Conservation (phyloP, 2,113 vertebrate species). For the Petrocephalus zakoni region DNA sequence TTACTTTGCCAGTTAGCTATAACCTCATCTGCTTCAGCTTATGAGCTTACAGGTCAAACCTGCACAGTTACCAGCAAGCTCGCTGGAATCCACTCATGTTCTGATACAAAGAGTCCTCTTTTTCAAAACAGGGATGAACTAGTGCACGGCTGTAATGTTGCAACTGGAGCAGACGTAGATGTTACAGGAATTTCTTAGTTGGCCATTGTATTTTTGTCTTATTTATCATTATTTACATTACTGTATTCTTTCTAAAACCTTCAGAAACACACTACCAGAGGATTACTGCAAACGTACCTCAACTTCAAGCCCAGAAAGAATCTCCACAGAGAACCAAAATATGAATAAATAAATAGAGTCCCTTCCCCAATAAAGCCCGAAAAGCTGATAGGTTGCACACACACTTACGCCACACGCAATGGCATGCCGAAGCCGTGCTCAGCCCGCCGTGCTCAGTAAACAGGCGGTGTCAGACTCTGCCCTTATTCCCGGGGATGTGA, state of each 20-base stretch:
- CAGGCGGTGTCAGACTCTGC: neutral
- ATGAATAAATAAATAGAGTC: too few species aligned
- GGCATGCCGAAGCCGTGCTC: neutral
- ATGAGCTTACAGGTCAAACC: neutral
- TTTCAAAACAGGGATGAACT: neutral
- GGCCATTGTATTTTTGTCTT: neutral
- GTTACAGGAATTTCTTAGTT: neutral
- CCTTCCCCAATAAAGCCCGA: neutral
- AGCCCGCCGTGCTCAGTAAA: neutral
- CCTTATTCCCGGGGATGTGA: neutral
- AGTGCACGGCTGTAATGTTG: neutral
- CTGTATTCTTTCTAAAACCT: neutral
- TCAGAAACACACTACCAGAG: neutral
- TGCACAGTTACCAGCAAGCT: neutral
- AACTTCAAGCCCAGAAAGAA: neutral
- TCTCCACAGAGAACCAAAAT: too few species aligned
- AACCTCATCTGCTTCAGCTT: neutral
- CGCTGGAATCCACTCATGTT: neutral
- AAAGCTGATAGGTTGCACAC: neutral
- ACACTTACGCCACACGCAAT: neutral
- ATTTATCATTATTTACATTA: neutral
- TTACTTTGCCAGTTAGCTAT: neutral
- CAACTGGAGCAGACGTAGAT: neutral
- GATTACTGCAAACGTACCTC: neutral
- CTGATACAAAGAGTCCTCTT: neutral